Percentiles rank a stretch among this genome's conserved stretches.
Conservation (phyloP, 2,113 vertebrate species). For the Pycnonotus jocosus region DNA sequence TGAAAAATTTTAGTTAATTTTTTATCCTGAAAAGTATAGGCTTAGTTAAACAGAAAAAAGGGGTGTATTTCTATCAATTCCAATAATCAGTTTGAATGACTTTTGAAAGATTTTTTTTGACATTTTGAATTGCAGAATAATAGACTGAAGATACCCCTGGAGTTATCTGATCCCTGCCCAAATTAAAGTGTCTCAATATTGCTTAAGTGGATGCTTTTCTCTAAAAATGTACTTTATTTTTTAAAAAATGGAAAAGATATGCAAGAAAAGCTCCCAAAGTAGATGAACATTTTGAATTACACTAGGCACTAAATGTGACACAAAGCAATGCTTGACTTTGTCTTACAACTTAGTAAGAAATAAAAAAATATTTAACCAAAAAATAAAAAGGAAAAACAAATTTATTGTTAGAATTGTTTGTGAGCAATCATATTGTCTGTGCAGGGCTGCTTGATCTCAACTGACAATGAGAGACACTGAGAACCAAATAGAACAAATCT, state of each 20-base stretch:
- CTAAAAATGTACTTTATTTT: neutral
- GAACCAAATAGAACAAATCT: neutral
- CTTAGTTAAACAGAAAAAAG: conserved; percentile 9
- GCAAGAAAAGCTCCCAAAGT: neutral
- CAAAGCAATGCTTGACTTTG: neutral
- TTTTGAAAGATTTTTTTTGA: conserved; percentile 26
- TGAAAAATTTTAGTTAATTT: conserved; percentile 5
- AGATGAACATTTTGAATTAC: neutral
- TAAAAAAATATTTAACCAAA: neutral
- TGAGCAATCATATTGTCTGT: neutral
- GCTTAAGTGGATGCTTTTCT: conserved; percentile 22
- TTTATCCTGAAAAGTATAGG: conserved; percentile 14
- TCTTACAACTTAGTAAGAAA: neutral
- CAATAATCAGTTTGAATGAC: neutral
- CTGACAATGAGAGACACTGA: neutral
- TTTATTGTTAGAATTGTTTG: neutral
- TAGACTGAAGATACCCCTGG: conserved; percentile 17
- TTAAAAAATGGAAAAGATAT: neutral
- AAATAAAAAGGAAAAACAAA: neutral
- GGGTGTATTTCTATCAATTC: conserved; percentile 27
- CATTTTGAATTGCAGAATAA: conserved; percentile 21
- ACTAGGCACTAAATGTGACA: neutral
- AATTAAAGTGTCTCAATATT: conserved; percentile 50
- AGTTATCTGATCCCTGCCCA: conserved; percentile 25
- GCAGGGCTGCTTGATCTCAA: neutral